Evolutionary conservation across 2,888 invertebrate genomes (phyloP).

Genomic region (Adineta ricciae): DNA sequence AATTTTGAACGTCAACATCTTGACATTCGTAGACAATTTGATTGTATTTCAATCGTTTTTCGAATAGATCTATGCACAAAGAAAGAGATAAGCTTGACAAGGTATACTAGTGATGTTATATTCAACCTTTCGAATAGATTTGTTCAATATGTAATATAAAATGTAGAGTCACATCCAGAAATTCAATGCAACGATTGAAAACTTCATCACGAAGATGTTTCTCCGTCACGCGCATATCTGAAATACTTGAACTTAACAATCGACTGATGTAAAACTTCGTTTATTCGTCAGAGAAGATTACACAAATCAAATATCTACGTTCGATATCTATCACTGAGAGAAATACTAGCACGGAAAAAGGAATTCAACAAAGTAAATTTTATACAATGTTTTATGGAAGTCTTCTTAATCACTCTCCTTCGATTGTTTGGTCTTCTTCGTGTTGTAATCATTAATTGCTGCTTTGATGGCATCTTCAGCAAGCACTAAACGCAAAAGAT

Average conservation of each 20-base stretch:
- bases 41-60: slow-evolving; percentile 5
- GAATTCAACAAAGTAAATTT: not conserved
- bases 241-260: not conserved
- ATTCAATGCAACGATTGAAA: not conserved
- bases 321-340: not conserved
- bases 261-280: not conserved
- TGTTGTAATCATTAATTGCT: slow-evolving; percentile 82
- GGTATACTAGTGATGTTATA: not conserved
- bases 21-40: not conserved
- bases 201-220: slow-evolving; percentile 19
- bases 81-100: not conserved
- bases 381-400: not conserved
- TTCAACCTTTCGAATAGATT: not conserved
- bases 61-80: not conserved
- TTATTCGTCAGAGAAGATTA: not conserved
- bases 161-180: not conserved
- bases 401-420: not conserved
- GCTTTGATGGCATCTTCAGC: slow-evolving; percentile 99
- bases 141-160: slow-evolving; percentile 3
- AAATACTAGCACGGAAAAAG: not conserved
- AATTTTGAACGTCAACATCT: not conserved
- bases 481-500: slow-evolving; percentile 63
- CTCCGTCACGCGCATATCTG: not conserved
- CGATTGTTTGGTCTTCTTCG: slow-evolving; percentile 38
- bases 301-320: not conserved